phyloP scores from a whole-genome alignment of 2,888 invertebrate genomes.

The Crematogaster levior region DNA sequence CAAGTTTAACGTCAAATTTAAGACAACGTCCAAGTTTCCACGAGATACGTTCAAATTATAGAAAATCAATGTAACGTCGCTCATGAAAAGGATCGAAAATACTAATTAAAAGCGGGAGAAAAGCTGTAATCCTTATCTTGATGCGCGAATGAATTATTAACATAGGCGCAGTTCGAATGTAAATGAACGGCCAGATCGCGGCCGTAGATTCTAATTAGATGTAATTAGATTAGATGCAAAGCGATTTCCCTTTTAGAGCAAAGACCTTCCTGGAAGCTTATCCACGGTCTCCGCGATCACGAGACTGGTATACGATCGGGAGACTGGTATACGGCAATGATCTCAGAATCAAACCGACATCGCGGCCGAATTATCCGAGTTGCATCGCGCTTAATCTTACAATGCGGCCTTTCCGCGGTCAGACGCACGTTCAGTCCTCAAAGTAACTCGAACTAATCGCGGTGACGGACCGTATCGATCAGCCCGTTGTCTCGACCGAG shows the following conservation, averaged over 20 bases:
- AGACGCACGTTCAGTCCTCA: slow-evolving; percentile 33
- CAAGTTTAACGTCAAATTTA: slow-evolving; percentile 2
- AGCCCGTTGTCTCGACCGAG: slow-evolving; percentile 31
- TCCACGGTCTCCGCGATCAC: neutral
- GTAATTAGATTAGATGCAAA: slow-evolving; percentile 62
- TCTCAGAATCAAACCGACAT: slow-evolving; percentile 28
- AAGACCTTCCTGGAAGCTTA: slow-evolving; percentile 53
- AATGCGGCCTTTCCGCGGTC: slow-evolving; percentile 12
- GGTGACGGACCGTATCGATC: slow-evolving; percentile 51
- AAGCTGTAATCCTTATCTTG: neutral
- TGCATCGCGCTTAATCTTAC: slow-evolving; percentile 54
- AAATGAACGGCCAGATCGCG: slow-evolving; percentile 32
- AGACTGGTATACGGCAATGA: neutral
- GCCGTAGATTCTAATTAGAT: slow-evolving; percentile 59
- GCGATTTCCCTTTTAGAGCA: slow-evolving; percentile 30
- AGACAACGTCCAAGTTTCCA: neutral
- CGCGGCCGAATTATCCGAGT: slow-evolving; percentile 59
- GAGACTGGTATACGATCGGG: neutral
- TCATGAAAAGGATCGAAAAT: neutral
- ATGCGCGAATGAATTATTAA: slow-evolving; percentile 57
- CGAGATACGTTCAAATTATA: neutral
- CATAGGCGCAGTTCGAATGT: neutral
- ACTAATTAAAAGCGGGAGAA: neutral
- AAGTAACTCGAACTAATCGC: slow-evolving; percentile 58
- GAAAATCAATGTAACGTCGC: neutral